phyloP scores from a whole-genome alignment of 2,797 vertebrate species.

The Margarornis squamiger region DNA sequence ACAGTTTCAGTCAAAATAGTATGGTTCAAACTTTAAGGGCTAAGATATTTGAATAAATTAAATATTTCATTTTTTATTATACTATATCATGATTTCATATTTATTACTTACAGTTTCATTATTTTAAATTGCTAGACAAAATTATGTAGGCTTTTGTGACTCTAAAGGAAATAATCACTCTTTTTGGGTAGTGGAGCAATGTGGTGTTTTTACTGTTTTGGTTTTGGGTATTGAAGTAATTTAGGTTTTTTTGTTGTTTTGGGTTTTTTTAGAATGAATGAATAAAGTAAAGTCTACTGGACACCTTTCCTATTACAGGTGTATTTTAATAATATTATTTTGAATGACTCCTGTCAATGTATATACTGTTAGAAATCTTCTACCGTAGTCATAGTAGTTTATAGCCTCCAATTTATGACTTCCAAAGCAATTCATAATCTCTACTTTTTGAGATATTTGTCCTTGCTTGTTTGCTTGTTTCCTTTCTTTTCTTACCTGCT shows the following conservation, averaged over 20 bases:
- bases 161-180: not conserved
- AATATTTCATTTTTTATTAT: not conserved
- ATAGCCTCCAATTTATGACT: not conserved
- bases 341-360: not conserved
- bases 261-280: not conserved
- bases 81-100: not conserved
- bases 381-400: not conserved
- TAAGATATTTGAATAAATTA: not conserved
- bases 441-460: not conserved
- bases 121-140: not conserved
- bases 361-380: not conserved
- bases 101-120: not conserved
- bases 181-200: not conserved
- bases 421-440: not conserved
- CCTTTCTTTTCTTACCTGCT: not conserved
- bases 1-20: not conserved
- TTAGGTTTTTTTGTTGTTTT: accelerated
- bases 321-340: not conserved
- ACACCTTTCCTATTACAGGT: accelerated
- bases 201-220: not conserved
- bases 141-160: not conserved
- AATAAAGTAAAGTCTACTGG: not conserved
- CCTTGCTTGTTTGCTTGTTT: not conserved
- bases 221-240: not conserved
- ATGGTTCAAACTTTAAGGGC: not conserved